These are phyloP conservation scores for Drosophila formosana DNA, from an alignment of 2,888 invertebrate genomes.

Conservation along the genomic window DNA sequence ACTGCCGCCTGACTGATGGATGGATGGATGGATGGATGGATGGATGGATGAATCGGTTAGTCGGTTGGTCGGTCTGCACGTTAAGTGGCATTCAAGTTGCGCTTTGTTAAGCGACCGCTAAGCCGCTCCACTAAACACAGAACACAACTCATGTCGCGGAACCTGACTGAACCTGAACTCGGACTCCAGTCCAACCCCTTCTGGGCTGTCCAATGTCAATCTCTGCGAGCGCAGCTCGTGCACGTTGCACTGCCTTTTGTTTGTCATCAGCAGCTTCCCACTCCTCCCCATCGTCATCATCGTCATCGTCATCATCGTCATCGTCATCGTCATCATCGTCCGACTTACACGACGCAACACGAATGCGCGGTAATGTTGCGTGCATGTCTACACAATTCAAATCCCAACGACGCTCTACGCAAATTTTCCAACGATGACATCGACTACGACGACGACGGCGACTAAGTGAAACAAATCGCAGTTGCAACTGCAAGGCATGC, in stretches of 20 bases:
- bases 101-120: constrained; percentile 30
- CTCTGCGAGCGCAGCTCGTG: constrained; percentile 19
- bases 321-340: constrained; percentile 8
- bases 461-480: constrained; percentile 75
- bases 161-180: constrained; percentile 5
- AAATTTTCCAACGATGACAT: constrained; percentile 52
- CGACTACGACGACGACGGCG: constrained; percentile 39
- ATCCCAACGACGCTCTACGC: constrained; percentile 62
- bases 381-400: constrained; percentile 74
- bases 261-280: constrained; percentile 37
- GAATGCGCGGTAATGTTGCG: constrained; percentile 71
- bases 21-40: constrained; percentile 19
- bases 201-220: constrained; percentile 18
- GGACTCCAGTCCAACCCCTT: background rate
- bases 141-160: constrained; percentile 41
- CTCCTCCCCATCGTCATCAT: constrained; percentile 14
- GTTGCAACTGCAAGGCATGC: constrained; percentile 48
- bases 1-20: constrained; percentile 49
- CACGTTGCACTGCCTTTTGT: constrained; percentile 35
- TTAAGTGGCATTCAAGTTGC: constrained; percentile 57
- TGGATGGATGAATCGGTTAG: constrained; percentile 15
- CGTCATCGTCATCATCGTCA: constrained; percentile 7
- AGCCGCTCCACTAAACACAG: constrained; percentile 41
- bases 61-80: constrained; percentile 12
- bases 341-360: constrained; percentile 59